Evolutionary conservation across 2,888 invertebrate species (phyloP).

Genomic region (Boloria selene): DNA sequence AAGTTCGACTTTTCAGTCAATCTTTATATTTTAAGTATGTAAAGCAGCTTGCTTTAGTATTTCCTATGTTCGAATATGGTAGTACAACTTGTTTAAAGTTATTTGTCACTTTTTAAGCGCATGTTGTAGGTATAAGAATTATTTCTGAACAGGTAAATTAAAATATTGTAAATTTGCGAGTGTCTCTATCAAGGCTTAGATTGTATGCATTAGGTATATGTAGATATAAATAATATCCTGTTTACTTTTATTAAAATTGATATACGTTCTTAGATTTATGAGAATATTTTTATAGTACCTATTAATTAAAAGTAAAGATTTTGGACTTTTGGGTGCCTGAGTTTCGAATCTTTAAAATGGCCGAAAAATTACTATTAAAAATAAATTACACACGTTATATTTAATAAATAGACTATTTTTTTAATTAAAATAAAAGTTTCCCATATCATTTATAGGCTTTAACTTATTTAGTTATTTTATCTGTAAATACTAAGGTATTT

Average conservation of each 20-base stretch:
- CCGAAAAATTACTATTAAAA: no score
- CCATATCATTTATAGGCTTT: no score
- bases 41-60: conserved; percentile 1
- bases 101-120: conserved; percentile 10
- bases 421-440: no score
- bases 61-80: conserved; percentile 22
- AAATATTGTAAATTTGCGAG: conserved; percentile 7
- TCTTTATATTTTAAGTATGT: conserved; percentile 12
- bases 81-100: conserved; percentile 11
- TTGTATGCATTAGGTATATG: background rate
- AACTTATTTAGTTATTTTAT: no score
- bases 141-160: conserved; percentile 11
- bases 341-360: no score
- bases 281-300: no score
- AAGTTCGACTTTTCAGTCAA: background rate
- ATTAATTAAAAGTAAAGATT: no score
- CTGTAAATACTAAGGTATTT: no score
- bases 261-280: no score
- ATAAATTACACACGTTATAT: no score
- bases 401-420: no score
- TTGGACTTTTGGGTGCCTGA: no score
- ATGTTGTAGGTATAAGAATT: conserved; percentile 9
- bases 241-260: background rate
- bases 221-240: background rate
- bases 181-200: conserved; percentile 8